Percentiles rank a stretch among this genome's conserved stretches.
These are phyloP conservation scores for Salvelinus namaycush DNA, from an alignment of 2,113 vertebrate species.

Conservation along the genomic window DNA sequence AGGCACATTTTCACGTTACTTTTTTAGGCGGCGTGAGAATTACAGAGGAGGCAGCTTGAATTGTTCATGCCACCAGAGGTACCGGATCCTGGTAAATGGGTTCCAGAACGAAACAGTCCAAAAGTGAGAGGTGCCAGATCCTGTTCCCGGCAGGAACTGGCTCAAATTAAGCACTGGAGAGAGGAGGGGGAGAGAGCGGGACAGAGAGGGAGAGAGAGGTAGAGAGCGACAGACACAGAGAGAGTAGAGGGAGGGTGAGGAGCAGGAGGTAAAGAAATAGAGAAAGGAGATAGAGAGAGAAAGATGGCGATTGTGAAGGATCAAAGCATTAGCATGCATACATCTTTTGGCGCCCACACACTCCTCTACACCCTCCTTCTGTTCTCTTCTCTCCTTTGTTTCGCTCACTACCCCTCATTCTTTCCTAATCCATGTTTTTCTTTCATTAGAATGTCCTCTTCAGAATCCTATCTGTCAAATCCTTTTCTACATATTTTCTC, in stretches of 20 bases:
- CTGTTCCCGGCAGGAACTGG: too few relatives aligned
- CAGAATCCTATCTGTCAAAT: slow-evolving; percentile 24
- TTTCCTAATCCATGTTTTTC: slow-evolving; percentile 34
- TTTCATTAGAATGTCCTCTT: background rate
- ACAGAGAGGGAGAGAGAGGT: slow-evolving; percentile 11
- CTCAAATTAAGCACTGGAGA: background rate
- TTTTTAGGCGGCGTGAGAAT: too few relatives aligned
- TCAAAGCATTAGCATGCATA: slow-evolving; percentile 44
- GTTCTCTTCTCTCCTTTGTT: slow-evolving; percentile 23
- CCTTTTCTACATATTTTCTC: background rate
- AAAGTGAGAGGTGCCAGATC: too few relatives aligned
- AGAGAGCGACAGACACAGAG: background rate
- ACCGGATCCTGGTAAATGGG: too few relatives aligned
- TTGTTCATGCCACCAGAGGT: too few relatives aligned
- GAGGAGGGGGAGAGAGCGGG: slow-evolving; percentile 17
- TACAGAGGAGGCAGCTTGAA: too few relatives aligned
- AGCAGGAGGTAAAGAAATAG: background rate
- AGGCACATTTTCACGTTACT: too few relatives aligned
- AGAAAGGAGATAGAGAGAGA: background rate
- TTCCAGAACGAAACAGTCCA: too few relatives aligned
- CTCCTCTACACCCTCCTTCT: background rate
- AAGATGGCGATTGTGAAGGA: slow-evolving; percentile 8
- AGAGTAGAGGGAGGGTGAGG: background rate
- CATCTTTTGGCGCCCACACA: slow-evolving; percentile 28
- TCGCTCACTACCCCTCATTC: slow-evolving; percentile 23